A percentile compares a stretch with the other conserved stretches of the same genome.
Conservation (phyloP, 1,140 invertebrate species). For the Meloidogyne hapla region DNA sequence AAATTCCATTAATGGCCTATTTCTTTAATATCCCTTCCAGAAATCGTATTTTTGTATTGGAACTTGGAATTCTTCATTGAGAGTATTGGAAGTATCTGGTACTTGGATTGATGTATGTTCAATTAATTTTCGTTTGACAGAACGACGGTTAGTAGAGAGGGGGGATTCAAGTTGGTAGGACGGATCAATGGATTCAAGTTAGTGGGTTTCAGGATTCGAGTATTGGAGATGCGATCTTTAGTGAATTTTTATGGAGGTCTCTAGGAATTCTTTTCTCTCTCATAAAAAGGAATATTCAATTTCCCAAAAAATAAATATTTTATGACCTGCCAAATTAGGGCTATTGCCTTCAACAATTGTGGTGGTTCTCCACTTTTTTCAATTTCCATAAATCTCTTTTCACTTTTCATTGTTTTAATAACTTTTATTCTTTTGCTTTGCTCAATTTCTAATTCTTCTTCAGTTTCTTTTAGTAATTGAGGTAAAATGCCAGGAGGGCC, state of each 20-base stretch:
- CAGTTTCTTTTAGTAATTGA: not conserved
- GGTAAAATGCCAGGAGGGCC: not conserved
- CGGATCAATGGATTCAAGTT: no score
- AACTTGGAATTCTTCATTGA: no score
- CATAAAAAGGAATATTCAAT: no score
- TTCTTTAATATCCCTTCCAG: not conserved
- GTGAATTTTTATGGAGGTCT: no score
- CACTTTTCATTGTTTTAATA: not conserved
- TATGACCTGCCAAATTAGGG: constrained; percentile 5
- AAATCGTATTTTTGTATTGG: not conserved
- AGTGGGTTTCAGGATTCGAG: no score
- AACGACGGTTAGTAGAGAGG: no score
- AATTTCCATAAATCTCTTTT: not conserved
- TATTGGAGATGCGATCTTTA: no score
- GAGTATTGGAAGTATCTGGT: no score
- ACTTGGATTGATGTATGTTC: no score
- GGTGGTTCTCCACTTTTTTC: not conserved
- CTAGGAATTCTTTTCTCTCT: not conserved
- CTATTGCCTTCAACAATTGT: constrained; percentile 3
- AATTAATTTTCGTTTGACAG: no score
- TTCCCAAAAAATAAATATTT: not conserved
- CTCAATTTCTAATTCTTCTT: not conserved
- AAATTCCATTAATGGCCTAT: not conserved
- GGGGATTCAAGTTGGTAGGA: no score
- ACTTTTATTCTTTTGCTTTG: not conserved